A percentile compares a stretch with the other conserved stretches of the same genome.
Conservation (phyloP, 2,113 vertebrate species). For the Macquaria ambigua region DNA sequence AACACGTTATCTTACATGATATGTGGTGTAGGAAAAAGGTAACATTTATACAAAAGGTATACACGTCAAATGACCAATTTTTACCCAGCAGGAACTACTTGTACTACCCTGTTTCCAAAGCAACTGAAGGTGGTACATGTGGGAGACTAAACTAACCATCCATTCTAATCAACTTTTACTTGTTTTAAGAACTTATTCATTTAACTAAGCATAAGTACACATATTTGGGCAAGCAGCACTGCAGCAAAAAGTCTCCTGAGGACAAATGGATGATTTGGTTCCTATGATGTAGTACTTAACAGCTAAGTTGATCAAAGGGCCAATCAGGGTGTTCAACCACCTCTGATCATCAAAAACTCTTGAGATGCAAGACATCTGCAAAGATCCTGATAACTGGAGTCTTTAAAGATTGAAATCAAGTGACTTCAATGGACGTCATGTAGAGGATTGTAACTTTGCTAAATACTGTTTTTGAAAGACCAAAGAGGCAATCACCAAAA, state of each 20-base stretch:
- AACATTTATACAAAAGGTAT: too few relatives aligned
- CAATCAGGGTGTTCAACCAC: slow-evolving; percentile 9
- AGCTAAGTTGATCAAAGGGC: slow-evolving; percentile 21
- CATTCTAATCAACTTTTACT: too few relatives aligned
- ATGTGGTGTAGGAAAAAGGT: too few relatives aligned
- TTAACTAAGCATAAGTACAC: neutral
- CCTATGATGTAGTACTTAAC: neutral
- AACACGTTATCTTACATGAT: too few relatives aligned
- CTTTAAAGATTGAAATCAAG: slow-evolving; percentile 39
- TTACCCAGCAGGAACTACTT: too few relatives aligned
- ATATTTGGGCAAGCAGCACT: neutral
- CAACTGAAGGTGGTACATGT: too few relatives aligned
- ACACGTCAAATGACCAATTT: too few relatives aligned
- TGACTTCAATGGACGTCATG: neutral
- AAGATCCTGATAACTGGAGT: slow-evolving; percentile 22
- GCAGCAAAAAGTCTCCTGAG: neutral
- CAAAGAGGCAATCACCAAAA: neutral
- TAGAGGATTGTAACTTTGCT: neutral
- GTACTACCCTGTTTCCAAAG: too few relatives aligned
- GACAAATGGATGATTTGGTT: slow-evolving; percentile 21
- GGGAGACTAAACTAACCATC: too few relatives aligned
- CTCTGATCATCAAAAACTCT: slow-evolving; percentile 25
- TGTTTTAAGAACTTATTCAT: too few relatives aligned
- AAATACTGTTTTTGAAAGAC: slow-evolving; percentile 14
- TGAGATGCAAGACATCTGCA: slow-evolving; percentile 6